Base-by-base conservation (phyloP, 2,888 invertebrate genomes). In the Drosophila robusta region DNA sequence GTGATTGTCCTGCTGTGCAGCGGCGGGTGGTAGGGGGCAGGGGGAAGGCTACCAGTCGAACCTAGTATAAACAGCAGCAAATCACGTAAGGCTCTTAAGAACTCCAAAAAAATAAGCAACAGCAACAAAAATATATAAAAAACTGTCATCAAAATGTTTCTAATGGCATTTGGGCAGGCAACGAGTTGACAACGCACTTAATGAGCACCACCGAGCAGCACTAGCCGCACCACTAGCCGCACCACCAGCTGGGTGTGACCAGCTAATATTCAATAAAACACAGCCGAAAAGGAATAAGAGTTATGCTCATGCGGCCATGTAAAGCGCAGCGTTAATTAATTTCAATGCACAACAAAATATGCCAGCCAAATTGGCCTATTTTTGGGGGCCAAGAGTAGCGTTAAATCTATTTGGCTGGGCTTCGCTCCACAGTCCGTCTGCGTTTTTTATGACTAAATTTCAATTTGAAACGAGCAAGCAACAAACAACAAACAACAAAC, bases 131-230 rank as follows among this genome's bases (percentile, higher is more conserved):
- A 29, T 29, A 29, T 29, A 29, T 29, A 29, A 29, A 70, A 75
- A 74, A 70, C 84, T 90, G 90, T 89, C 89, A 89, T 87, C 88
- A 88, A 87, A 90, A 88, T 73, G 76, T 65, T 22, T 68, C 87
- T 90, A 90, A 90, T 90, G 90, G 81, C 79, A 64, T 65, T 76
- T 79, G 80, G 80, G 86, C 90, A 90, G 90, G 90, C 79, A 78
- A 81, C 63, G 65, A 75, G 70, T 78, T 78, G 78, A 80, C 78
- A 72, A 85, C 87, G 81, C 82, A 75, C 76, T 83, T 80, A 87
- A 86, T 82, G 81, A 70, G 80, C 58, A 55, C 29, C 45, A 22
- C 36, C n/a, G 32, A 32, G 50, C 3, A 12, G 22, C 29, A 6
- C 14, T 36, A 50, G 49, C 55, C 38, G 42, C 46, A 26, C 26